These are phyloP conservation scores for Scaptomyza graminum DNA, from an alignment of 1,140 invertebrate genomes.

Conservation along the genomic window DNA sequence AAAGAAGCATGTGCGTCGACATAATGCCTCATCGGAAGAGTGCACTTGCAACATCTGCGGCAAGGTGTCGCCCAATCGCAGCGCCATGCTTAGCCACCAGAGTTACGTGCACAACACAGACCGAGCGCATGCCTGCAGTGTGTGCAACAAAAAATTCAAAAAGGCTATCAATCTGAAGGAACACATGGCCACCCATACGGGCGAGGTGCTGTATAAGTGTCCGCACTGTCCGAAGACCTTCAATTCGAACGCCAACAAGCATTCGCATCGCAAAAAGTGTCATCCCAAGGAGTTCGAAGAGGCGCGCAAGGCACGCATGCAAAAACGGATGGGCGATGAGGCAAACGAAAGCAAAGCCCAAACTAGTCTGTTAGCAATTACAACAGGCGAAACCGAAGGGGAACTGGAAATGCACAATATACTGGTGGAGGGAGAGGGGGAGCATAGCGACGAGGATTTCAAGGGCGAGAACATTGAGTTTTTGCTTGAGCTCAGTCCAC, in stretches of 20 bases:
- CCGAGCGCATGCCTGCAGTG: conserved; percentile 65
- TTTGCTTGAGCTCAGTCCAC: conserved; percentile 55
- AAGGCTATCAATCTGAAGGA: conserved; percentile 76
- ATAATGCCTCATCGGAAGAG: conserved; percentile 55
- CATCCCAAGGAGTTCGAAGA: conserved; percentile 81
- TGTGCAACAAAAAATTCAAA: conserved; percentile 77
- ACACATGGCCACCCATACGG: conserved; percentile 81
- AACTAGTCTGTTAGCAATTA: conserved; percentile 58
- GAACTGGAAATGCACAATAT: conserved; percentile 58
- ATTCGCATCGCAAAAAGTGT: conserved; percentile 75
- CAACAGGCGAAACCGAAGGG: conserved; percentile 27
- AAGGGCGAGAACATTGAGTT: conserved; percentile 65
- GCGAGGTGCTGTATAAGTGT: conserved; percentile 79
- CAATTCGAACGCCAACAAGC: conserved; percentile 81
- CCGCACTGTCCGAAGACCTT: conserved; percentile 79
- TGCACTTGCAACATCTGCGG: conserved; percentile 71
- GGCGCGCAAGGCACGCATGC: conserved; percentile 54
- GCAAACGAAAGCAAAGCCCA: conserved; percentile 5
- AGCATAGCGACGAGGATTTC: conserved; percentile 40
- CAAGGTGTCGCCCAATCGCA: conserved; percentile 76
- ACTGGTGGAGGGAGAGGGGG: conserved; percentile 28
- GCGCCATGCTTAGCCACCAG: conserved; percentile 76
- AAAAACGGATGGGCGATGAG: conserved; percentile 51
- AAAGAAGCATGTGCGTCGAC: conserved; percentile 71
- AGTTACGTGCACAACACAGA: conserved; percentile 73